Evolutionary conservation across 2,797 vertebrate genomes (phyloP), one percentile per base, ranked within the genome.

Genomic region (Amblyopsis hoosieri): DNA sequence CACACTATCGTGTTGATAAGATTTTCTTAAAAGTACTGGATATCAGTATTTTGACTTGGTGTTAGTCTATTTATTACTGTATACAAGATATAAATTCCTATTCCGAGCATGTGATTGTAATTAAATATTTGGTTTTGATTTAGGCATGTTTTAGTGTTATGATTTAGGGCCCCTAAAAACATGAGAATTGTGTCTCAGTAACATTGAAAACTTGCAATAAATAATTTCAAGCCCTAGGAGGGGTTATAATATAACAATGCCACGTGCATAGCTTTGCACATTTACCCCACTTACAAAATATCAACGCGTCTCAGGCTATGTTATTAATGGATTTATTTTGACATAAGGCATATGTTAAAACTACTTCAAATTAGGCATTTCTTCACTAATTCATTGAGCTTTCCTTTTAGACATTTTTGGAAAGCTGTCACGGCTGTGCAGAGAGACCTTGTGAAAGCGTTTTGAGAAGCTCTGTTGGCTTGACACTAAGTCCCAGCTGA

Each of bases 371-470:
- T 78, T 69, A 62, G 66, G 76, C 82, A 78, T 82, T 81, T 82
- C 72, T 68, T 65, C 72, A 79, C 85, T 81, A 76, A 88, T 88
- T 87, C 59, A 29, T 79, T 88, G 72, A 80, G 83, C 80, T 63
- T 71, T 76, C 74, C 76, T 85, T 84, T 81, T 86, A 83, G 75
- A 84, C 79, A 64, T 84, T 85, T 80, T 67, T 72, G 75, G 81
- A 74, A 84, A 12, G 29, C 63, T 81, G 72, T 86, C 84, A 67
- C 60, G 70, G 54, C 70, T 37, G 62, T 78, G 74, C 81, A 71
- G 62, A 76, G 85, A 83, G 81, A 87, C 83, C 80, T 71, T 71
- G 69, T 75, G 54, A 82, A 89, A 89, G 86, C 84, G 80, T 85
- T 60, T 84, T 73, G 81, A 73, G 49, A 86, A 71, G 79, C 79